Evolutionary conservation across 2,113 vertebrate genomes (phyloP).

Genomic region (Sylvietta virens): DNA sequence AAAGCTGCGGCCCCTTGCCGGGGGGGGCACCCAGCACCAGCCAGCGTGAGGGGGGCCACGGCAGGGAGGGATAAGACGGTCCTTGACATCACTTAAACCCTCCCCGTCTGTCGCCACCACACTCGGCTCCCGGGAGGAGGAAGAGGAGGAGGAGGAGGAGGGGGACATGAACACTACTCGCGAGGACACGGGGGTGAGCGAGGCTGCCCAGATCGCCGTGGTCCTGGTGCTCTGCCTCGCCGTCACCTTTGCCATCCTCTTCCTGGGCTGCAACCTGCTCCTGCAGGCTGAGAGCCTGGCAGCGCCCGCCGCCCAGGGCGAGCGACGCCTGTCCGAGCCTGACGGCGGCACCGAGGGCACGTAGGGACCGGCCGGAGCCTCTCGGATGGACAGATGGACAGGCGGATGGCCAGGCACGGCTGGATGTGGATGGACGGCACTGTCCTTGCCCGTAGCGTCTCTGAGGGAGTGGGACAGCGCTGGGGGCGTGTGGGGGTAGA

Average conservation of each 20-base stretch:
- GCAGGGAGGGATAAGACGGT: neutral
- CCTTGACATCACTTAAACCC: slow-evolving; percentile 55
- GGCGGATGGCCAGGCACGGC: neutral
- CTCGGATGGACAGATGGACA: neutral
- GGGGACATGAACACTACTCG: neutral
- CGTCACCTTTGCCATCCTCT: slow-evolving; percentile 87
- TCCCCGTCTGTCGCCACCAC: neutral
- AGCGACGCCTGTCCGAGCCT: slow-evolving; percentile 76
- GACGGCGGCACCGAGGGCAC: slow-evolving; percentile 74
- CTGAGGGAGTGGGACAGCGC: accelerated
- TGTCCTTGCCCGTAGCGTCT: neutral
- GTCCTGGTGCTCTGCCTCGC: slow-evolving; percentile 90
- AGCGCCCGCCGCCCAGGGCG: slow-evolving; percentile 72
- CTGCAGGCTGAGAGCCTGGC: slow-evolving; percentile 89
- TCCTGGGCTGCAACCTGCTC: slow-evolving; percentile 88
- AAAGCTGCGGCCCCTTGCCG: neutral
- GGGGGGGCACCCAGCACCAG: neutral
- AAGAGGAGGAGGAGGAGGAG: neutral
- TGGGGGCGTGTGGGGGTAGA: neutral
- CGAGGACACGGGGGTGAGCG: neutral
- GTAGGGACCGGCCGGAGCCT: neutral
- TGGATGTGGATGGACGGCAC: neutral
- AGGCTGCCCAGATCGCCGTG: slow-evolving; percentile 81
- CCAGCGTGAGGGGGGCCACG: accelerated
- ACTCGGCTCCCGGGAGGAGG: neutral